Conservation (phyloP, 2,797 vertebrate genomes). For the Gymnocypris eckloni region DNA sequence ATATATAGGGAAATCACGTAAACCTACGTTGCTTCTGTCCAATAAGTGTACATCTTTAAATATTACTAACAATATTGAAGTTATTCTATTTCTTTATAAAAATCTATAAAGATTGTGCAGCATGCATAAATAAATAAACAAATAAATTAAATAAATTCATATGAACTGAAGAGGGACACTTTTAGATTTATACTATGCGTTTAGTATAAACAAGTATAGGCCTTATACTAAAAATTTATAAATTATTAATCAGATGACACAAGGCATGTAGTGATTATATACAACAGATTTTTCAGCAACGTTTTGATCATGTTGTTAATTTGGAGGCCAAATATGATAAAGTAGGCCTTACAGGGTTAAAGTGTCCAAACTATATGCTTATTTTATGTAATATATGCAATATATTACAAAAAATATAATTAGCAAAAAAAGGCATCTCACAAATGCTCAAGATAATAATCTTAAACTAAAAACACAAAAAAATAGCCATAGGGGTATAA, state of each 20-base stretch:
- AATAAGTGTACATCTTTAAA: neutral
- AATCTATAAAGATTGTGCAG: neutral
- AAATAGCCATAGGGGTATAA: constrained; percentile 22
- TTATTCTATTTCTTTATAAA: neutral
- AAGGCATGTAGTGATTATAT: neutral
- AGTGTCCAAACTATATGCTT: neutral
- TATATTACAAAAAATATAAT: neutral
- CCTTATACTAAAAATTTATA: neutral
- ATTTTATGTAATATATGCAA: neutral
- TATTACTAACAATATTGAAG: neutral
- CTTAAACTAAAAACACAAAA: neutral
- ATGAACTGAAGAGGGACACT: neutral
- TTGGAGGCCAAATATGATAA: neutral
- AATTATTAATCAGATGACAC: neutral
- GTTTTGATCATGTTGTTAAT: neutral
- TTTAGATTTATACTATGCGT: neutral
- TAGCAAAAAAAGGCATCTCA: neutral
- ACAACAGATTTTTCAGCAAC: neutral
- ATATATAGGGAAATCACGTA: neutral
- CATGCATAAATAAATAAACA: neutral
- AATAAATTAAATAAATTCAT: neutral
- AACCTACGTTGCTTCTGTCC: neutral
- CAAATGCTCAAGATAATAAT: constrained; percentile 2
- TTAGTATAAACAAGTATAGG: neutral
- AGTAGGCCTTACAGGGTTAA: neutral